Evolutionary conservation across 2,888 invertebrate species (phyloP), one percentile per base, ranked within the genome.

Genomic region (Venustoraphidia nigricollis): DNA sequence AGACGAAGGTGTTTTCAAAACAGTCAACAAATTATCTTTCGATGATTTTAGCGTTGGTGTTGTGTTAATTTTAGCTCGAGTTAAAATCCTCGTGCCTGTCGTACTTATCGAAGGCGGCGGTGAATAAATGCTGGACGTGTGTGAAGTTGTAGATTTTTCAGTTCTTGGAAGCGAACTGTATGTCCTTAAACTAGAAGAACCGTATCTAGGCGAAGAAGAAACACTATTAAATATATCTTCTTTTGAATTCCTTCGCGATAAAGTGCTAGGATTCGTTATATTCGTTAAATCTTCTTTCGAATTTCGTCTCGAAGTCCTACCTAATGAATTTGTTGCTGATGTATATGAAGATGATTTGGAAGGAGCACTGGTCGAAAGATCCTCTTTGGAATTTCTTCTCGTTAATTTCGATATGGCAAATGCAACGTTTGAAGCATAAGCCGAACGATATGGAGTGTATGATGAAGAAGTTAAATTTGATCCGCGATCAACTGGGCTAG

Each of bases 381-480:
- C 47, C 34, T 47, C 47, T 8, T 43, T 27, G 3, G 47, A 47
- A 47, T 37, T 47, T 36, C 42, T 36, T 9, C 47, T 34, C n/a
- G 47, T 43, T 47, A 43, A 36, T 10, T 27, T 37, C 9, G 42
- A 11, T 17, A 10, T 34, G 9, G 42, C 14, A 9, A 27, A 11
- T 42, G 42, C 11, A 34, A 27, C 27, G 27, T 27, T 27, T 27
- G 27, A 27, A 6, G 27, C 27, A 27, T 27, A 27, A 27, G 27
- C 27, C 27, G 27, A 27, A 36, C 75, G 71, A 57, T 76, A 76
- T 40, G 76, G 59, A 62, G 75, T 71, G 57, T 71, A 71, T 57
- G 65, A 71, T 50, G 71, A 67, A 38, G 60, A 71, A 61, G 60
- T 66, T 64, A 53, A 46, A 57, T 66, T 27, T 27, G 27, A 27